Evolutionary conservation across 2,113 vertebrate genomes (phyloP), one percentile per base, ranked within the genome.

Genomic region (Burhinus oedicnemus): DNA sequence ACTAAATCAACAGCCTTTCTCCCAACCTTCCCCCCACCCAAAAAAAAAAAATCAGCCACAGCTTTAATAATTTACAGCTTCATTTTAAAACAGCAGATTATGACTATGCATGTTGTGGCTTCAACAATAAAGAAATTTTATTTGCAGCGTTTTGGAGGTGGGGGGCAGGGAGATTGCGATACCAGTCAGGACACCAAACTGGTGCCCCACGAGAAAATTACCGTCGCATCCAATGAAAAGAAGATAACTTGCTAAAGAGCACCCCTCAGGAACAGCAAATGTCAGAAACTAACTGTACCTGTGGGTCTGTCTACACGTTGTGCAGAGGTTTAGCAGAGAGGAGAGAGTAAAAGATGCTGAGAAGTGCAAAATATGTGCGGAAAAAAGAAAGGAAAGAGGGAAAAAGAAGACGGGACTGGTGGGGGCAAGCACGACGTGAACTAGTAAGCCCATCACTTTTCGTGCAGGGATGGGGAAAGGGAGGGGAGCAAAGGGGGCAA

Each of bases 231-330:
- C 90, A 58, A 89, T 14, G 64, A 77, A 94, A 95, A 89, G 18
- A 87, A 92, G 75, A 52, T 36, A 91, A 89, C 64, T 95, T 94
- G 60, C 8, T 52, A 89, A 79, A 51, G 79, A 62, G 64, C 71
- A 70, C 11, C 45, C 52, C 80, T 80, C 32, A 25, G 38, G 61
- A 97, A 89, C 47, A 78, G 62, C 77, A 97, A 92, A 93, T 27
- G 19, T 61, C 87, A 91, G 77, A 79, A 93, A 90, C 34, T 66
- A 65, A 83, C 95, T 93, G 94, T 84, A 96, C 62, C 71, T 51
- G 17, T 42, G 44, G 47, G 40, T 68, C 87, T 94, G 54, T 49
- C 51, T 89, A 47, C 26, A n/a, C 0, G 0, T 18, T 72, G 18
- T 19, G 13, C 25, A 88, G 5, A 49, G 62, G 32, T 74, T 94